Conservation (phyloP, 2,888 invertebrate species). For the Copidosoma aretas region DNA sequence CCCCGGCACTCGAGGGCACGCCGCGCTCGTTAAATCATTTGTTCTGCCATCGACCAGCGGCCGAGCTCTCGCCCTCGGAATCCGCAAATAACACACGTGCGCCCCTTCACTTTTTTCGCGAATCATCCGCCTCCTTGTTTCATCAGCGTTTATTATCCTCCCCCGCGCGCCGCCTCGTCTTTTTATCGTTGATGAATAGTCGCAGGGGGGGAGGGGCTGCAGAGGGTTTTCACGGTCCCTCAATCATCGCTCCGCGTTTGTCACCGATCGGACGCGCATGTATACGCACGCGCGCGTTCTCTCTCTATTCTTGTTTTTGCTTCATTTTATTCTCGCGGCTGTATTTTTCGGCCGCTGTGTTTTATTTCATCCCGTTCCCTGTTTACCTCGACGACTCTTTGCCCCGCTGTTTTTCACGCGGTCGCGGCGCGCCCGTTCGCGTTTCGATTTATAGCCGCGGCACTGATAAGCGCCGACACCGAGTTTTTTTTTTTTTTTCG, state of each 20-base stretch:
- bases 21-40: conserved; percentile 55
- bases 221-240: background rate
- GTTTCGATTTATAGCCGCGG: conserved; percentile 23
- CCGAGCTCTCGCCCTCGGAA: background rate
- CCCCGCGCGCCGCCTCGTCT: conserved; percentile 11
- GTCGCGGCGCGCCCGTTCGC: conserved; percentile 3
- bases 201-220: no score
- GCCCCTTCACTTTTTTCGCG: background rate
- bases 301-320: no score
- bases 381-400: conserved; percentile 6
- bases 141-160: conserved; percentile 39
- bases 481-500: conserved; percentile 21
- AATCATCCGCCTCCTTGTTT: conserved; percentile 35
- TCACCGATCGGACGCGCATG: background rate
- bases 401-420: background rate
- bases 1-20: conserved; percentile 9
- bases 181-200: conserved; percentile 6
- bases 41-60: conserved; percentile 45
- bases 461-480: conserved; percentile 12
- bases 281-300: no score
- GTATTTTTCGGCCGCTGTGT: background rate
- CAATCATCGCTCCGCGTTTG: conserved; percentile 5
- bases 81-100: no score
- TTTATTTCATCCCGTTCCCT: background rate
- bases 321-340: no score